phyloP scores from a whole-genome alignment of 2,888 invertebrate species.

The Lissonota sp. region DNA sequence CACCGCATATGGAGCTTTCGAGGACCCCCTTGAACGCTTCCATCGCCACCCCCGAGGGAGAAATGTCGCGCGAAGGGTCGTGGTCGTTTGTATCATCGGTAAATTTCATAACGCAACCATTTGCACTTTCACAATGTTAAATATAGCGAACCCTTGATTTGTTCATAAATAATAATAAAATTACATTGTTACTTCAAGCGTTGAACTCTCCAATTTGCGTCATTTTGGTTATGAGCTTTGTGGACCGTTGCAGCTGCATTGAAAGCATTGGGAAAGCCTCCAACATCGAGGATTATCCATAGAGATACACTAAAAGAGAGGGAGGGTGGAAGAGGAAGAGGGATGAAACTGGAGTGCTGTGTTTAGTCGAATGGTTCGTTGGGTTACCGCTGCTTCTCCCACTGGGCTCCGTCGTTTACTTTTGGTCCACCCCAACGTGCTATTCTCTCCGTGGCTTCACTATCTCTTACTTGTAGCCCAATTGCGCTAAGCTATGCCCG shows the following conservation, averaged over 20 bases:
- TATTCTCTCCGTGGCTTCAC: constrained; percentile 33
- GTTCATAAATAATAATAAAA: no score
- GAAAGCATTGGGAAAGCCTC: constrained; percentile 31
- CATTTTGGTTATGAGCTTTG: no score
- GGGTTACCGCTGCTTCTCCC: constrained; percentile 61
- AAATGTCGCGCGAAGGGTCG: constrained; percentile 47
- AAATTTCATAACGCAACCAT: constrained; percentile 63
- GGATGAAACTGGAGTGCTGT: constrained; percentile 18
- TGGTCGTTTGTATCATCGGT: constrained; percentile 59
- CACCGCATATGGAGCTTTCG: background rate
- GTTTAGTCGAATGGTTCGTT: constrained; percentile 58
- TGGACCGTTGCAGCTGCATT: no score
- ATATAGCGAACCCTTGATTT: no score
- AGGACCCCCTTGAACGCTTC: constrained; percentile 1
- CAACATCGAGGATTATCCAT: constrained; percentile 8
- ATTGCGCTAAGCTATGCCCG: constrained; percentile 37
- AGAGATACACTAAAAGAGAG: no score
- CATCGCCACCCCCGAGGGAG: background rate
- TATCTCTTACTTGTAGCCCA: constrained; percentile 11
- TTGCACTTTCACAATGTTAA: constrained; percentile 43
- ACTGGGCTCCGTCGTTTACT: constrained; percentile 58
- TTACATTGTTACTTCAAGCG: no score
- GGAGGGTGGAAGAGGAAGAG: no score
- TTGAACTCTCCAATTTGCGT: no score
- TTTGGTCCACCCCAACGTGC: constrained; percentile 20